Base-by-base conservation (phyloP, 2,797 vertebrate genomes). In the Pelodytes ibericus region DNA sequence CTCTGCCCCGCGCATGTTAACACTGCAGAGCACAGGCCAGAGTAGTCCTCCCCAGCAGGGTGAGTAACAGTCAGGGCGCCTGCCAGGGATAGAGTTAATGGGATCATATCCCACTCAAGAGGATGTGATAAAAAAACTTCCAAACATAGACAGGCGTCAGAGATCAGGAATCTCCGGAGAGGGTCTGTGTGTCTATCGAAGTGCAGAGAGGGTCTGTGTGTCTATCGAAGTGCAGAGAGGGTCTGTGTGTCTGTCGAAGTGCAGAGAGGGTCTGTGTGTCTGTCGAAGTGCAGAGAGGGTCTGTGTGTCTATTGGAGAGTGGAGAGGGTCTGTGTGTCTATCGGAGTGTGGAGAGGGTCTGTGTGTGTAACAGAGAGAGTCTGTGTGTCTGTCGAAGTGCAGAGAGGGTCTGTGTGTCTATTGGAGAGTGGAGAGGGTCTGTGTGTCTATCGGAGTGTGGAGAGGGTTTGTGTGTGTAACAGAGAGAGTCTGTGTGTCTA, bases 1-100 rank as follows among this genome's bases (percentile, higher is more conserved):
- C 81, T 81, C 82, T 81, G 22, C 82, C 31, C 53, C 73, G 74
- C 84, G 69, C 83, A 71, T 10, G 3, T 59, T 81, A 78, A 69
- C 73, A 80, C 80, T 53, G 57, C 29, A 61, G 53, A 1, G 65
- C 3, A 61, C 76, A 74, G 77, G 75, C 49, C 20, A 20, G 44
- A 18, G 49, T 53, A 53, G 22, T 16, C n/a, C 8, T 53, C 20
- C 49, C 49, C 49, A 24, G n/a, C n/a, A 1, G 49, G 20, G n/a
- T 10, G 18, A 24, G 49, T 24, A 22, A 79, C 60, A 33, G 51
- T 10, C 2, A n/a, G 69, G 39, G 20, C 24, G 11, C 44, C 29
- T 25, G n/a, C 44, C 10, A 30, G n/a, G 9, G 1, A 56, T 29
- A 29, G 58, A 60, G 74, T 68, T 51, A 62, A 57, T 22, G 26